phyloP scores from a whole-genome alignment of 2,113 vertebrate genomes.

The Sturnus vulgaris region DNA sequence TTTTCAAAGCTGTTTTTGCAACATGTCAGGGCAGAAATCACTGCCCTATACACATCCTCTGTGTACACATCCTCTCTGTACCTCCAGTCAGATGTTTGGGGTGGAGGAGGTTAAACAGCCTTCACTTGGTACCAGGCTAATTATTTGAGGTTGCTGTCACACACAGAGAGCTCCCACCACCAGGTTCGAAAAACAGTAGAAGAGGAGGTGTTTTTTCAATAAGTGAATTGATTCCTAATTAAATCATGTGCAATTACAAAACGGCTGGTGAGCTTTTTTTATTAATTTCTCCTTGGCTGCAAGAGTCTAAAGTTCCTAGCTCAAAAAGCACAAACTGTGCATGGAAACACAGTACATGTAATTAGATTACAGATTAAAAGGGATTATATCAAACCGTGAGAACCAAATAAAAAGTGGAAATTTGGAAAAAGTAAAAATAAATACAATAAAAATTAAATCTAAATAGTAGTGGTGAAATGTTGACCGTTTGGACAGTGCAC shows the following conservation, averaged over 20 bases:
- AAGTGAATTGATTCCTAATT: conserved; percentile 45
- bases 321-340: conserved; percentile 7
- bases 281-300: conserved; percentile 2
- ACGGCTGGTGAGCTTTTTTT: background rate
- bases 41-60: background rate
- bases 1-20: conserved; percentile 7
- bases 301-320: background rate
- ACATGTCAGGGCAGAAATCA: background rate
- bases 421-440: conserved; percentile 11
- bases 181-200: background rate
- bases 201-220: background rate
- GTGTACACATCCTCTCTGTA: background rate
- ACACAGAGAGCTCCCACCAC: background rate
- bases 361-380: conserved; percentile 3
- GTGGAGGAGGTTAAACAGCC: conserved; percentile 5
- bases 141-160: conserved; percentile 28
- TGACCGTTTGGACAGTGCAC: background rate
- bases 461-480: background rate
- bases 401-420: background rate
- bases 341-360: background rate
- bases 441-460: background rate
- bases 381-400: background rate
- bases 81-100: background rate
- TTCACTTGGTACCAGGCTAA: background rate
- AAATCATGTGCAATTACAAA: conserved; percentile 33